Evolutionary conservation across 2,797 vertebrate genomes (phyloP).

Genomic region (Enteromius argenteus): DNA sequence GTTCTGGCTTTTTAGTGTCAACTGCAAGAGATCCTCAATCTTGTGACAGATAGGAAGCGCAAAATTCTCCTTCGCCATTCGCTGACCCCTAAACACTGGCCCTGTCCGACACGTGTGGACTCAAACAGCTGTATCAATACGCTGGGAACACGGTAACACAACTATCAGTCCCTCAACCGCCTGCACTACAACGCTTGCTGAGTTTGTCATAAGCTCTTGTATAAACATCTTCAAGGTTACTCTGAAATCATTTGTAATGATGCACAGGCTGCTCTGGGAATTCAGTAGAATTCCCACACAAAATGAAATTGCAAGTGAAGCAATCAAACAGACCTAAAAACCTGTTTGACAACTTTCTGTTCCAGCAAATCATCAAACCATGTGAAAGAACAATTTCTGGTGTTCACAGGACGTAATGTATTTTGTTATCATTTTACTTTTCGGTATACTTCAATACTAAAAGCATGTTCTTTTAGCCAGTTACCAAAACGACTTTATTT

Average conservation of each 20-base stretch:
- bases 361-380: background rate
- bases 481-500: background rate
- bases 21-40: constrained; percentile 14
- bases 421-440: background rate
- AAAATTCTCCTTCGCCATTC: constrained; percentile 18
- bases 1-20: background rate
- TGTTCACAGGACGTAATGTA: background rate
- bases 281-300: constrained; percentile 9
- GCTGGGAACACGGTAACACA: constrained; percentile 19
- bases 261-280: background rate
- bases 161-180: background rate
- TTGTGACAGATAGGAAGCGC: background rate
- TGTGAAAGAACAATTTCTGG: background rate
- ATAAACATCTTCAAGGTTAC: background rate
- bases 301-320: constrained; percentile 35
- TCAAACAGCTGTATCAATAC: constrained; percentile 52
- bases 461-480: background rate
- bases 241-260: background rate
- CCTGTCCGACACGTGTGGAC: constrained; percentile 27
- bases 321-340: background rate
- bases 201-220: background rate
- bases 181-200: background rate
- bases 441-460: background rate
- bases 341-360: constrained; percentile 25
- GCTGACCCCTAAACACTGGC: constrained; percentile 29